Base-by-base conservation (phyloP, 2,797 vertebrate species). In the Syndactyla subalaris region DNA sequence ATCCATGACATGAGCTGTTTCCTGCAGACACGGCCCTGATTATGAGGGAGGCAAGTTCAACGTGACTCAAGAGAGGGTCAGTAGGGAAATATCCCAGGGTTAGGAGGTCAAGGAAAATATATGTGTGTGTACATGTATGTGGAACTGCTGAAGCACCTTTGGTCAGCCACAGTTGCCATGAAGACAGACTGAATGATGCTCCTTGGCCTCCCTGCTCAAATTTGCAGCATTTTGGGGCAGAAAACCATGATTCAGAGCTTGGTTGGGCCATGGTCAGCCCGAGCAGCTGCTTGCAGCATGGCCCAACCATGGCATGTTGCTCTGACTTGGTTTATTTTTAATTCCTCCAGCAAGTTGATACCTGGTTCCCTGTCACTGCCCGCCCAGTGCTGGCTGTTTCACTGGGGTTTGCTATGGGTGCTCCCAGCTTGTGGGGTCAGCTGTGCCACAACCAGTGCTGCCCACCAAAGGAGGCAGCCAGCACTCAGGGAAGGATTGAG, bases 281-380 rank as follows among this genome's bases (percentile, higher is more conserved):
- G 2, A 34, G 5, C 3, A 8, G 29, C 13, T 45, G 32, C 66
- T 57, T 24, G 57, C 36, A 21, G 61, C 55, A 6, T 32, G 55
- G 30, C 1, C 2, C 0, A 6, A 22, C 46, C 12, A 0, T 9
- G n/a, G 23, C 38, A 6, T 2, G 0, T 48, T 39, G 43, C 29
- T 63, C 39, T 32, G 21, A 29, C 32, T 17, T 6, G 14, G 24
- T 57, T 87, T 61, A 22, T 83, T 86, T 83, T 83, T n/a, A 20
- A 39, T 54, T 59, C 62, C 49, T 76, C 10, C 10, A 15, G 38
- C 46, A 24, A 55, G 30, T 3, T n/a, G 46, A 22, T 36, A 24
- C 23, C 26, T 10, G 3, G 8, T 29, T 74, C 79, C 62, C 74
- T 19, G 32, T 26, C 2, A 5, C 20, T 43, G 49, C 39, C 45